Percentiles rank a stretch among this genome's conserved stretches.
Conservation (phyloP, 2,888 invertebrate genomes). For the Cryptocheilus praepositus region DNA sequence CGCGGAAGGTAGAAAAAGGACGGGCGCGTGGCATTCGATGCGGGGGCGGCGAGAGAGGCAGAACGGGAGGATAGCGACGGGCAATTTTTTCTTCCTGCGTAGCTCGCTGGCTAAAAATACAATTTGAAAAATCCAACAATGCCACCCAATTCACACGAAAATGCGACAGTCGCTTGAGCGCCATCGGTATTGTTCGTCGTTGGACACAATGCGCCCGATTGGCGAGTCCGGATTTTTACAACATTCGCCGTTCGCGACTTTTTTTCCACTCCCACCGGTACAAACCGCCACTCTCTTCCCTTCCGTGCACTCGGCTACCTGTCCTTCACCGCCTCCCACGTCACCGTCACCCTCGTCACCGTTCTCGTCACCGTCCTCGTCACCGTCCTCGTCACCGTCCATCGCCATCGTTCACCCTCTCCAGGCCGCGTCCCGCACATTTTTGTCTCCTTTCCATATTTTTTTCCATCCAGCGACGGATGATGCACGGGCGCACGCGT, state of each 20-base stretch:
- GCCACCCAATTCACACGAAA: slow-evolving; percentile 62
- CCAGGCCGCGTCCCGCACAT: slow-evolving; percentile 39
- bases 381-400: slow-evolving; percentile 34
- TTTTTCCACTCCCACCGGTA: slow-evolving; percentile 47
- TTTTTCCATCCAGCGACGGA: slow-evolving; percentile 30
- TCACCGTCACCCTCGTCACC: neutral
- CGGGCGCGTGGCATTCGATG: neutral
- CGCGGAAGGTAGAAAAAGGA: neutral
- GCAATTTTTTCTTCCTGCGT: slow-evolving; percentile 51
- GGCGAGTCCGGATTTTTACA: slow-evolving; percentile 70
- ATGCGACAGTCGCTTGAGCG: slow-evolving; percentile 56
- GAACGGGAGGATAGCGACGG: slow-evolving; percentile 28
- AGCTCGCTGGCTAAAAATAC: slow-evolving; percentile 52
- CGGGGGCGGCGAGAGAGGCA: neutral
- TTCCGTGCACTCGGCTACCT: neutral
- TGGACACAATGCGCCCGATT: slow-evolving; percentile 71
- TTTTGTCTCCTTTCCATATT: slow-evolving; percentile 46
- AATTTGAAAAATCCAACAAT: slow-evolving; percentile 67
- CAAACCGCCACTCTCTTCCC: neutral
- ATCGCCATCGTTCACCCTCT: slow-evolving; percentile 24
- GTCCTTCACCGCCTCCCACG: slow-evolving; percentile 4
- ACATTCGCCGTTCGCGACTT: slow-evolving; percentile 58
- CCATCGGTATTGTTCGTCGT: slow-evolving; percentile 64
- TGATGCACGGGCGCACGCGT: slow-evolving; percentile 42
- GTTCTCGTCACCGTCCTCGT: slow-evolving; percentile 9